phyloP scores from a whole-genome alignment of 1,140 invertebrate species.

The Brachionus plicatilis region DNA sequence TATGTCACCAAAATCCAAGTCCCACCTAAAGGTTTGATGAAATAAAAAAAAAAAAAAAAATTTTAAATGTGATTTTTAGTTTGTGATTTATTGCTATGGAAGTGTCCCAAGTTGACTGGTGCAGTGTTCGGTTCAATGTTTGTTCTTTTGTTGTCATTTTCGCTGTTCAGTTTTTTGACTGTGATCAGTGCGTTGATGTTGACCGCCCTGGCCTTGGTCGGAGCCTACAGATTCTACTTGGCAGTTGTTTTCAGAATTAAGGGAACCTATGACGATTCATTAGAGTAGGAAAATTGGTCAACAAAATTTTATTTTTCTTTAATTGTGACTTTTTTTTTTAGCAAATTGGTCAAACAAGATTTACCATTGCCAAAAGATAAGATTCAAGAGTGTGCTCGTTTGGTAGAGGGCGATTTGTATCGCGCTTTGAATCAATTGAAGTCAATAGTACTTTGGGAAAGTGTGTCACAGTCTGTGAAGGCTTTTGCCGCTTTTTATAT shows the following conservation, averaged over 20 bases:
- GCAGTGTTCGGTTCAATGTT: slow-evolving; percentile 80
- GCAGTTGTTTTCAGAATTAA: slow-evolving; percentile 88
- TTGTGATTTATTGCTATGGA: slow-evolving; percentile 91
- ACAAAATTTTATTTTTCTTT: background rate
- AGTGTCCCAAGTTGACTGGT: slow-evolving; percentile 84
- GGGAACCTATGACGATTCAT: slow-evolving; percentile 92
- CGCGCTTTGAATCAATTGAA: slow-evolving; percentile 72
- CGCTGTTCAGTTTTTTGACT: slow-evolving; percentile 88
- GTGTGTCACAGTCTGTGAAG: slow-evolving; percentile 79
- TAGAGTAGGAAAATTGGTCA: slow-evolving; percentile 69
- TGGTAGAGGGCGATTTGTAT: slow-evolving; percentile 76
- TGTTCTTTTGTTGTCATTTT: slow-evolving; percentile 78
- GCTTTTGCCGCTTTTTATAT: background rate
- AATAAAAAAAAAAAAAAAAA: background rate
- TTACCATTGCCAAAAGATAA: slow-evolving; percentile 77
- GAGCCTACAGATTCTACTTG: slow-evolving; percentile 90
- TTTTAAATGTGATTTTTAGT: slow-evolving; percentile 64
- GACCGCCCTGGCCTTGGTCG: slow-evolving; percentile 70
- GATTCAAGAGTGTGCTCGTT: slow-evolving; percentile 74
- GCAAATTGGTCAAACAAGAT: slow-evolving; percentile 76
- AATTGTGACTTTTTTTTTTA: slow-evolving; percentile 50
- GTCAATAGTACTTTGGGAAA: slow-evolving; percentile 88
- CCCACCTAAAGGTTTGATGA: slow-evolving; percentile 22
- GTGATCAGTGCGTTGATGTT: slow-evolving; percentile 86
- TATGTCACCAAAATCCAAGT: slow-evolving; percentile 16